A percentile compares a stretch with the other conserved stretches of the same genome.
Conservation (phyloP, 1,140 invertebrate genomes). For the Neodiprion virginianus region DNA sequence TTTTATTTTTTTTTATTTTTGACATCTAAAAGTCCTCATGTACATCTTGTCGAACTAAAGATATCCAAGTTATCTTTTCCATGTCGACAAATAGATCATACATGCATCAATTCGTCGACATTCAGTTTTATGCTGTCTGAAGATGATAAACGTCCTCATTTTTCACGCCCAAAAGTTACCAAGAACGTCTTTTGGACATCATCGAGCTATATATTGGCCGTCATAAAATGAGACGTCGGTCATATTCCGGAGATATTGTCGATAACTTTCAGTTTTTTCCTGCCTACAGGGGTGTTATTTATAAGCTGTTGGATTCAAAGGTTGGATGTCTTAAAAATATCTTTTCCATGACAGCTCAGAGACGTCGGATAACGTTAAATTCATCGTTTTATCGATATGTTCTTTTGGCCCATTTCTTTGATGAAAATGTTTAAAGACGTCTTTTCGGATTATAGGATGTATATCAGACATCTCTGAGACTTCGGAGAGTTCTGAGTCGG, state of each 20-base stretch:
- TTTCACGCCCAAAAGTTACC: background rate
- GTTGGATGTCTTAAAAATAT: slow-evolving; percentile 4
- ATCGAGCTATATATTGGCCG: background rate
- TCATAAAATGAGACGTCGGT: background rate
- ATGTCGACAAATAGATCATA: too few relatives aligned
- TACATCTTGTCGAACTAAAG: too few relatives aligned
- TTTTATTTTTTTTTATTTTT: too few relatives aligned
- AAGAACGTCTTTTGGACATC: background rate
- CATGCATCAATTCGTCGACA: too few relatives aligned
- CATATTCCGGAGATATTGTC: background rate
- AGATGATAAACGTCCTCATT: background rate
- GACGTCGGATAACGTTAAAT: slow-evolving; percentile 18
- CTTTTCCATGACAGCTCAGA: background rate
- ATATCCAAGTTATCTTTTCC: background rate
- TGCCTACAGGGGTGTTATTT: too few relatives aligned
- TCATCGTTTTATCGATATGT: slow-evolving; percentile 26
- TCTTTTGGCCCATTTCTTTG: slow-evolving; percentile 29
- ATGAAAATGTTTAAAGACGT: background rate
- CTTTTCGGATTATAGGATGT: background rate
- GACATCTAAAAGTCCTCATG: too few relatives aligned
- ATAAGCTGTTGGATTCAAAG: background rate
- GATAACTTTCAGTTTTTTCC: background rate
- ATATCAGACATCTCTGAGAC: background rate
- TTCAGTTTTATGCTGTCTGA: too few relatives aligned
- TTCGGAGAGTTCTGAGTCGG: background rate